Base-by-base conservation (phyloP, 2,888 invertebrate species). In the Lottia scabra region DNA sequence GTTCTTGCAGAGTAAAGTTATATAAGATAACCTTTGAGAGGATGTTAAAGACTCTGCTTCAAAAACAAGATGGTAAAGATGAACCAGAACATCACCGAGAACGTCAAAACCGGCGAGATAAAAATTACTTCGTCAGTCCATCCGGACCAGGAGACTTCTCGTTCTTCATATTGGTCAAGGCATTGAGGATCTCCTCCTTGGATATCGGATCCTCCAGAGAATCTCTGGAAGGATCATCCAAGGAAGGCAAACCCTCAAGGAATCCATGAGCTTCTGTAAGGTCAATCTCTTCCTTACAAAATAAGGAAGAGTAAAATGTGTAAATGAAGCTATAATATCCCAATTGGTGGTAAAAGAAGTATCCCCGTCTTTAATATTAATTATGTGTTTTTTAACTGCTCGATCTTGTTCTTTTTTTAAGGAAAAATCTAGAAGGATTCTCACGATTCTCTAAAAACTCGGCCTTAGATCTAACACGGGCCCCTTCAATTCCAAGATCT, bases 1-100 rank as follows among this genome's bases (percentile, higher is more conserved):
- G 67, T 80, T 78, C 77, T 80, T 79, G 68, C 78, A 78, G 38
- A 81, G 46, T 26, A 77, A 67, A 30, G 74, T 71, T 15, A 77
- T 75, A 62, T 68, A 72, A 48, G 66, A 68, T 8, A 48, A 26
- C 48, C 72, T 72, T 38, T 71, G 72, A 19, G 68, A 56, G 13
- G 64, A 56, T n/a, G 75, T 70, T 4, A 78, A 68, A 23, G 46
- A 26, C 23, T 68, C 70, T 19, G 46, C 23, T 15, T 67, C n/a
- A 68, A 73, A 76, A 70, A 64, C 63, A 10, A 70, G 46, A 63
- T 71, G 45, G 23, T 65, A 65, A 23, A 75, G 26, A 27, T 65
- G 26, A 27, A 72, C 38, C n/a, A 79, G 63, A 3, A 68, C 64
- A 48, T 73, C 72, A 16, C 48, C 30, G 44, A 79, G 64, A 44